A percentile compares a stretch with the other conserved stretches of the same genome.
Conservation (phyloP, 2,888 invertebrate genomes). For the Eueremaeus valkanovi region DNA sequence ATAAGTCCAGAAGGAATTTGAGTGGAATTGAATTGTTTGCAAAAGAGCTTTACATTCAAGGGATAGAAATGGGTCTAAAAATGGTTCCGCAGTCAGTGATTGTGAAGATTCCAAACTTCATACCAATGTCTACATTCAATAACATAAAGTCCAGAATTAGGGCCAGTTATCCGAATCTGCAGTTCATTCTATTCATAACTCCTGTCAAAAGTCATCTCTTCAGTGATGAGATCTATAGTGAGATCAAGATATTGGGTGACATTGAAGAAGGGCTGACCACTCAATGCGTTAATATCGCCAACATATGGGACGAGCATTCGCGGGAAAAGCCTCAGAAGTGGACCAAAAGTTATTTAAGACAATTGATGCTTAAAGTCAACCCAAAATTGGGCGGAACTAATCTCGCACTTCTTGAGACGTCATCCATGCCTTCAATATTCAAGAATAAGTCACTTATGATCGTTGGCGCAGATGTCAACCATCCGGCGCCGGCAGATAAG, state of each 20-base stretch:
- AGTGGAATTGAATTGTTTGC: too few species aligned
- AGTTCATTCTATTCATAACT: slow-evolving; percentile 30
- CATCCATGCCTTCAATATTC: slow-evolving; percentile 42
- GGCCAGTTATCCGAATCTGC: neutral
- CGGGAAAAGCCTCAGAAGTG: neutral
- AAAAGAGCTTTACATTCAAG: neutral
- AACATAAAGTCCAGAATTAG: neutral
- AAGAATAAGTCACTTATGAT: slow-evolving; percentile 65
- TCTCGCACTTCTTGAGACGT: slow-evolving; percentile 41
- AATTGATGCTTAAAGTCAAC: slow-evolving; percentile 51
- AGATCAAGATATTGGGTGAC: slow-evolving; percentile 39
- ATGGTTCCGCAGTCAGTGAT: too few species aligned
- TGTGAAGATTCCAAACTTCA: too few species aligned
- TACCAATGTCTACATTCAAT: neutral
- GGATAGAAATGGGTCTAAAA: neutral
- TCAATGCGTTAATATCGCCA: slow-evolving; percentile 36
- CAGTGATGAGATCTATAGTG: slow-evolving; percentile 17
- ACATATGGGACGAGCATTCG: slow-evolving; percentile 52
- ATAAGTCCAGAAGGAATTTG: too few species aligned
- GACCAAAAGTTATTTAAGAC: slow-evolving; percentile 28
- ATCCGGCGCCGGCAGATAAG: slow-evolving; percentile 74
- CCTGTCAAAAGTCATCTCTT: neutral
- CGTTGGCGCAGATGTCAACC: slow-evolving; percentile 87
- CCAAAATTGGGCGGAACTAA: slow-evolving; percentile 52
- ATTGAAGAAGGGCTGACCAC: slow-evolving; percentile 36